Evolutionary conservation across 1,140 invertebrate genomes (phyloP).

Genomic region (Phortica variegata): DNA sequence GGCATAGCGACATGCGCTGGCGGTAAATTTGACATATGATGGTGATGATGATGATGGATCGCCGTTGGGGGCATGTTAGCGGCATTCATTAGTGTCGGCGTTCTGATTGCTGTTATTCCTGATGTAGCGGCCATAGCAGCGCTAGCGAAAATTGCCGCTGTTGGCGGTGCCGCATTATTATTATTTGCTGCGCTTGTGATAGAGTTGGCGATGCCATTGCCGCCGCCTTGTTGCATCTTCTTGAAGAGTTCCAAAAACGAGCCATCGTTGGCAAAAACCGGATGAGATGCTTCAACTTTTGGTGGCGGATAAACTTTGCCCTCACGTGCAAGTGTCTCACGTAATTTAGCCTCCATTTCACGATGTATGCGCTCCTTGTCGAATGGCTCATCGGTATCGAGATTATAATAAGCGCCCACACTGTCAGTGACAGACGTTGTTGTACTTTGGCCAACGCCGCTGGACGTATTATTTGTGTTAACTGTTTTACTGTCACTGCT

Average conservation of each 20-base stretch:
- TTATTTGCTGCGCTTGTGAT: neutral
- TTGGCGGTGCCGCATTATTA: neutral
- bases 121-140: conserved; percentile 1
- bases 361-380: conserved; percentile 54
- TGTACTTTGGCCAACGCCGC: conserved; percentile 2
- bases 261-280: conserved; percentile 78
- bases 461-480: conserved; percentile 3
- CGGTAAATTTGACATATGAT: conserved; percentile 5
- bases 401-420: conserved; percentile 43
- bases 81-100: conserved; percentile 35
- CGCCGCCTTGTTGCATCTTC: conserved; percentile 76
- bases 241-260: conserved; percentile 88
- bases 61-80: conserved; percentile 33
- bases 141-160: neutral
- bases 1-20: neutral
- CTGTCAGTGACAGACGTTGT: conserved; percentile 17
- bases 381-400: conserved; percentile 45
- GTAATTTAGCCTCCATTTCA: conserved; percentile 52
- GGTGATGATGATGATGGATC: conserved; percentile 27
- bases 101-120: conserved; percentile 36
- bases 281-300: conserved; percentile 48
- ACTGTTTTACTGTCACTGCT: conserved; percentile 6
- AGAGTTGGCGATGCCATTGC: conserved; percentile 34
- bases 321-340: conserved; percentile 43
- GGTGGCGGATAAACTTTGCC: conserved; percentile 55